These are phyloP conservation scores for Drosophila affinis DNA, from an alignment of 2,888 invertebrate genomes.

Conservation along the genomic window DNA sequence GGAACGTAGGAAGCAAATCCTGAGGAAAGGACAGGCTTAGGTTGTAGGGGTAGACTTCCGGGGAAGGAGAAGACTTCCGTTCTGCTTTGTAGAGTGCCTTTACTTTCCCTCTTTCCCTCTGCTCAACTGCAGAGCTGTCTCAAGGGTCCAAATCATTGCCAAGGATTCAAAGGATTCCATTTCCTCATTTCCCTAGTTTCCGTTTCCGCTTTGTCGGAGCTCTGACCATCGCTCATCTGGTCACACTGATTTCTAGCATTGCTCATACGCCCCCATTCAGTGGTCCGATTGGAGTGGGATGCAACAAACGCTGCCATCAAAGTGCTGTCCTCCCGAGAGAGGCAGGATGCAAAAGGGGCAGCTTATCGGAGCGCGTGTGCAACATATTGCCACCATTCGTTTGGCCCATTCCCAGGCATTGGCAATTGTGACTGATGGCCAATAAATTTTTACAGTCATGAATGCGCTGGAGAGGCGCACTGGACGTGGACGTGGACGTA, in stretches of 20 bases:
- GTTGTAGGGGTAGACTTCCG: too few species aligned
- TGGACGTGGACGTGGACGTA: conserved; percentile 5
- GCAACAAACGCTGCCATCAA: conserved; percentile 1
- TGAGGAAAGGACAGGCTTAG: too few species aligned
- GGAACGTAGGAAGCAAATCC: background rate
- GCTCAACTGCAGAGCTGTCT: background rate
- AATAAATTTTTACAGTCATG: conserved; percentile 79
- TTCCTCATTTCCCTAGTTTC: background rate
- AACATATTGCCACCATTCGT: conserved; percentile 73
- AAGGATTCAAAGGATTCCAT: background rate
- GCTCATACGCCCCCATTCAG: background rate
- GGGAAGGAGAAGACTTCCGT: too few species aligned
- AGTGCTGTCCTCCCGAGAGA: conserved; percentile 1
- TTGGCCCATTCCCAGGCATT: conserved; percentile 54
- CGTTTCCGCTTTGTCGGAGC: background rate
- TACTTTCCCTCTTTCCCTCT: background rate
- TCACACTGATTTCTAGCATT: background rate
- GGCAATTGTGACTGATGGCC: conserved; percentile 81
- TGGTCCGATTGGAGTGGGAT: background rate
- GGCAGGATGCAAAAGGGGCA: background rate
- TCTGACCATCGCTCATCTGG: background rate
- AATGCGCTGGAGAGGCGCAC: conserved; percentile 48
- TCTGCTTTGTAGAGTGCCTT: too few species aligned
- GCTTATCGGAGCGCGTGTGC: conserved; percentile 73
- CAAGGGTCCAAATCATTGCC: background rate